Evolutionary conservation across 2,113 vertebrate genomes (phyloP), one percentile per base, ranked within the genome.

Genomic region (Odontophorus gujanensis): DNA sequence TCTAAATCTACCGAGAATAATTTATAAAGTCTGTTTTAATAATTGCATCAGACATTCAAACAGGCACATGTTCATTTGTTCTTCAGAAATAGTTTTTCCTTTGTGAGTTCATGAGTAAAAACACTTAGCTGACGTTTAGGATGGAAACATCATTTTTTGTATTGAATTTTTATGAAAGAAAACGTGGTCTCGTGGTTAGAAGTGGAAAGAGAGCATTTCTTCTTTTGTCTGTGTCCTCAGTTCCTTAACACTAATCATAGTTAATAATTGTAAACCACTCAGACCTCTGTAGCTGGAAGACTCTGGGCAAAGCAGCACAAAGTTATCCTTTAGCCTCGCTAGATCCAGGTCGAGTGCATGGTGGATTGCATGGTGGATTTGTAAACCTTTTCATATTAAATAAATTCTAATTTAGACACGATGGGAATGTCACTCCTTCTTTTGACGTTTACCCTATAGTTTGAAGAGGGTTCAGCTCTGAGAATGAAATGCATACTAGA

Each of bases 381-480:
- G 89, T 96, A 95, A 93, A 83, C 1, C 24, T 45, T 87, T 74
- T 77, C 4, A 0, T 93, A 63, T 89, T 77, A 91, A 96, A 96
- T 96, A 94, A 92, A 92, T 93, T 74, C 69, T 55, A 81, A 89
- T 73, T 89, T 81, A 85, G 91, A 82, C 80, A 76, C 92, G 36
- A 14, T 68, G 85, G 81, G 89, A 86, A 88, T 95, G 87, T 95
- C 90, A 95, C 80, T 95, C 57, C 81, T 92, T 89, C 93, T 96
- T 96, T 96, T 92, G 86, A 77, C 65, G 13, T 79, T 32, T 50
- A 76, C 59, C 68, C 61, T 90, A 20, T 85, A 92, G 76, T 58
- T 38, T 85, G 85, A 88, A 55, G 48, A 82, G 48, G 72, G 50
- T 42, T 26, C 75, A 61, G 61, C 73, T 82, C 73, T 80, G 51